These are phyloP conservation scores for Pammene fasciana DNA, from an alignment of 2,888 invertebrate species.

Conservation along the genomic window DNA sequence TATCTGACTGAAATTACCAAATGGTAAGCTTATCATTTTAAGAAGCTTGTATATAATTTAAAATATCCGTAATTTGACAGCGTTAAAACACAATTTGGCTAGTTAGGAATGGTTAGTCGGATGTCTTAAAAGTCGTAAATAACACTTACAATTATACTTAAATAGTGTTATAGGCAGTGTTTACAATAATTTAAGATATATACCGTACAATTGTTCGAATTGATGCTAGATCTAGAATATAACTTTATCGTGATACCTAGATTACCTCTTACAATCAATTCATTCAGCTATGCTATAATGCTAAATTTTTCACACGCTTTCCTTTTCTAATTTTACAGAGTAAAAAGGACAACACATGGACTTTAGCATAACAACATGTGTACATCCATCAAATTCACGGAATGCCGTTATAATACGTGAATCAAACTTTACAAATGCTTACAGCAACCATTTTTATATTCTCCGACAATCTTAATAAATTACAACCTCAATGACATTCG, in stretches of 20 bases:
- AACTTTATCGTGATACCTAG: background rate
- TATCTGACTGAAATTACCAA: background rate
- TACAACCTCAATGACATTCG: constrained; percentile 40
- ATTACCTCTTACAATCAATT: constrained; percentile 2
- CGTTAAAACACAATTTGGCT: constrained; percentile 63
- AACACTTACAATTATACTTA: constrained; percentile 38
- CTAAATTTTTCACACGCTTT: constrained; percentile 8
- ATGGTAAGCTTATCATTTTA: background rate
- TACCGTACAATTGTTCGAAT: constrained; percentile 1
- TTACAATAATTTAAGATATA: constrained; percentile 29
- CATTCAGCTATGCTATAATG: constrained; percentile 16
- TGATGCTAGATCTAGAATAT: background rate
- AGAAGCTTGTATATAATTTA: background rate
- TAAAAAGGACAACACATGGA: constrained; percentile 1
- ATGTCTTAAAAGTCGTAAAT: constrained; percentile 40
- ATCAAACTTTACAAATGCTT: constrained; percentile 23
- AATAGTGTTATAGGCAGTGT: constrained; percentile 40
- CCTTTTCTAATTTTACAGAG: constrained; percentile 1
- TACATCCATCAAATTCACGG: constrained; percentile 13
- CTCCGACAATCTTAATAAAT: constrained; percentile 32
- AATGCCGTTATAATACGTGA: constrained; percentile 27
- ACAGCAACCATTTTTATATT: constrained; percentile 25
- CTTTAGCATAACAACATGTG: constrained; percentile 11
- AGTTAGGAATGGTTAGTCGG: constrained; percentile 56
- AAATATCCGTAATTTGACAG: constrained; percentile 1